These are phyloP conservation scores for Adelognathus sp. DNA, from an alignment of 2,888 invertebrate species.

Conservation along the genomic window DNA sequence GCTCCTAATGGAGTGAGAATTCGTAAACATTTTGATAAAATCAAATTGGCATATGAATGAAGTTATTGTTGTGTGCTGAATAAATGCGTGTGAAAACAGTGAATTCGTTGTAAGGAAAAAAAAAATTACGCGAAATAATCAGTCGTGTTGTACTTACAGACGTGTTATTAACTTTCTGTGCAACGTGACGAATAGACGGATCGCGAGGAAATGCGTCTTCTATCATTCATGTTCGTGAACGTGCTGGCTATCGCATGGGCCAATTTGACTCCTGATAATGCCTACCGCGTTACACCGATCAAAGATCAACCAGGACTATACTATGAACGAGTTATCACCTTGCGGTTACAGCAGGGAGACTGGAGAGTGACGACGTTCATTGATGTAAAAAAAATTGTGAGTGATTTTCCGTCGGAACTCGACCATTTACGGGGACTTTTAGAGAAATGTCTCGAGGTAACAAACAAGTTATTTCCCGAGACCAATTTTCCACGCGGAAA, in stretches of 20 bases:
- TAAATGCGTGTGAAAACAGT: no score
- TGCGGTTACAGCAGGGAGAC: constrained; percentile 3
- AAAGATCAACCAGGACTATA: no score
- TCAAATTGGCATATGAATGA: no score
- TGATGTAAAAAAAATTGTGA: neutral
- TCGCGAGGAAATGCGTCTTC: neutral
- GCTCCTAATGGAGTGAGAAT: no score
- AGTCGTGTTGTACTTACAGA: no score
- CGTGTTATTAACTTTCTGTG: no score
- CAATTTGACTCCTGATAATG: no score
- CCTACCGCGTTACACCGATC: no score
- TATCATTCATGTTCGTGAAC: neutral
- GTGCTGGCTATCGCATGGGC: neutral
- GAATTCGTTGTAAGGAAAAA: neutral
- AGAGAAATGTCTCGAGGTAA: neutral
- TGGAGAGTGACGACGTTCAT: constrained; percentile 10
- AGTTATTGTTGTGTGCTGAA: no score
- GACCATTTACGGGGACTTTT: neutral
- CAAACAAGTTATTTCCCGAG: neutral
- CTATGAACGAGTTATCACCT: neutral
- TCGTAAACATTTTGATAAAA: no score
- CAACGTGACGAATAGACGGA: neutral
- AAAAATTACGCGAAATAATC: no score
- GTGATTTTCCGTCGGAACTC: neutral
- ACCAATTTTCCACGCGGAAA: neutral